Evolutionary conservation across 2,888 invertebrate species (phyloP).

Genomic region (Monopis laevigella): DNA sequence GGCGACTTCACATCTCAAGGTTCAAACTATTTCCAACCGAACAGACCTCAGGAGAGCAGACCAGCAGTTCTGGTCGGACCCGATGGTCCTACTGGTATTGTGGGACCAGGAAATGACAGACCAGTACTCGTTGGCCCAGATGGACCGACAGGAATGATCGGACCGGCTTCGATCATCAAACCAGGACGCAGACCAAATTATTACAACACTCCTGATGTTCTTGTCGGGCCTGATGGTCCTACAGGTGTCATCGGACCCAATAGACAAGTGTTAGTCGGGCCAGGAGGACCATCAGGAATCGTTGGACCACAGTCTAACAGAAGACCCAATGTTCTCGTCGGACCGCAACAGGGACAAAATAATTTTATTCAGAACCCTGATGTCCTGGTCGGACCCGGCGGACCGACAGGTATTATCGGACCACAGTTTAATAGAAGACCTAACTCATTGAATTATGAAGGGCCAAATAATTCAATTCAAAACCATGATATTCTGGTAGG

Average conservation of each 20-base stretch:
- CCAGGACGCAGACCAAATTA: slow-evolving; percentile 9
- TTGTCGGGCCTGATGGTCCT: slow-evolving; percentile 40
- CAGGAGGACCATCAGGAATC: slow-evolving; percentile 38
- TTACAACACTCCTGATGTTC: slow-evolving; percentile 19
- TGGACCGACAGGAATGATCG: slow-evolving; percentile 32
- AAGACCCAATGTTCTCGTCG: slow-evolving; percentile 7
- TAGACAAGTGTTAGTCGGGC: slow-evolving; percentile 32
- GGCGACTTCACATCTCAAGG: too few relatives aligned
- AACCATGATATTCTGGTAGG: slow-evolving; percentile 46
- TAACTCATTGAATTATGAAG: neutral
- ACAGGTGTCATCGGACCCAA: slow-evolving; percentile 19
- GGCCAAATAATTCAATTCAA: slow-evolving; percentile 20
- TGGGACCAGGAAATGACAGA: neutral
- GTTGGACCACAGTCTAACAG: slow-evolving; percentile 14
- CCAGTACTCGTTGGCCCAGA: slow-evolving; percentile 43
- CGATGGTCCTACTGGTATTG: slow-evolving; percentile 2
- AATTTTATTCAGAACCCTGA: slow-evolving; percentile 1
- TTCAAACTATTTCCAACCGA: too few relatives aligned
- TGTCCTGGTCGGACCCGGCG: slow-evolving; percentile 25
- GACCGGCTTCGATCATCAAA: slow-evolving; percentile 15
- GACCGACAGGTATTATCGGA: slow-evolving; percentile 28
- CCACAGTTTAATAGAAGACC: slow-evolving; percentile 18
- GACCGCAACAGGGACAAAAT: slow-evolving; percentile 31
- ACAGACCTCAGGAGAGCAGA: slow-evolving; percentile 20
- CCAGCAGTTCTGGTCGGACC: slow-evolving; percentile 15